phyloP scores from a whole-genome alignment of 2,888 invertebrate genomes.

The Carabus problematicus region DNA sequence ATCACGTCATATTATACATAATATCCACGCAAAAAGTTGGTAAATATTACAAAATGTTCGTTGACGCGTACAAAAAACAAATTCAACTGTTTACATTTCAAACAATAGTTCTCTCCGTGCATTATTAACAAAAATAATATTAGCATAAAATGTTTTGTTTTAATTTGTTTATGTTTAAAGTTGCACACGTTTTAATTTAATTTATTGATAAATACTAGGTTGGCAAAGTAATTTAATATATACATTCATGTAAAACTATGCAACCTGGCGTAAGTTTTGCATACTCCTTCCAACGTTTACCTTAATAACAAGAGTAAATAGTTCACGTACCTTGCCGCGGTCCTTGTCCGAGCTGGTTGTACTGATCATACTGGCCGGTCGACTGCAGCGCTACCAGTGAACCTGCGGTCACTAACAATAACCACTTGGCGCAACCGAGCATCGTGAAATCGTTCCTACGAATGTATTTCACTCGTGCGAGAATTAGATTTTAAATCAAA shows the following conservation, averaged over 20 bases:
- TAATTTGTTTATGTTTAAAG: no score
- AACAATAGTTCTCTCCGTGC: no score
- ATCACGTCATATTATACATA: no score
- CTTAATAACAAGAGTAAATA: background rate
- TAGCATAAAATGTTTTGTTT: no score
- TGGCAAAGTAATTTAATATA: no score
- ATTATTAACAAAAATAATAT: no score
- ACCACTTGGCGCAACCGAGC: conserved; percentile 62
- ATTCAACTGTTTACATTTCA: no score
- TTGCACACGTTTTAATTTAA: no score
- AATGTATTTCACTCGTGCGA: background rate
- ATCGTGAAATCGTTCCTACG: conserved; percentile 44
- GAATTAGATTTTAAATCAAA: conserved; percentile 36
- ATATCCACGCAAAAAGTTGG: no score
- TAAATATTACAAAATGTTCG: no score
- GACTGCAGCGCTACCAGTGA: conserved; percentile 65
- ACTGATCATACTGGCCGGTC: conserved; percentile 57
- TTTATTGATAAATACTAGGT: no score
- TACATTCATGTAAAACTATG: background rate
- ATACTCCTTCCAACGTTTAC: background rate
- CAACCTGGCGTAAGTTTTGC: conserved; percentile 1
- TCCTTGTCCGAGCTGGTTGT: conserved; percentile 47
- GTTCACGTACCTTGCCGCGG: conserved; percentile 55
- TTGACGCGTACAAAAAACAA: no score
- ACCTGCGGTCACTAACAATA: conserved; percentile 63